These are phyloP conservation scores for Epsilonema sp. DNA, from an alignment of 2,888 invertebrate species.

Conservation along the genomic window DNA sequence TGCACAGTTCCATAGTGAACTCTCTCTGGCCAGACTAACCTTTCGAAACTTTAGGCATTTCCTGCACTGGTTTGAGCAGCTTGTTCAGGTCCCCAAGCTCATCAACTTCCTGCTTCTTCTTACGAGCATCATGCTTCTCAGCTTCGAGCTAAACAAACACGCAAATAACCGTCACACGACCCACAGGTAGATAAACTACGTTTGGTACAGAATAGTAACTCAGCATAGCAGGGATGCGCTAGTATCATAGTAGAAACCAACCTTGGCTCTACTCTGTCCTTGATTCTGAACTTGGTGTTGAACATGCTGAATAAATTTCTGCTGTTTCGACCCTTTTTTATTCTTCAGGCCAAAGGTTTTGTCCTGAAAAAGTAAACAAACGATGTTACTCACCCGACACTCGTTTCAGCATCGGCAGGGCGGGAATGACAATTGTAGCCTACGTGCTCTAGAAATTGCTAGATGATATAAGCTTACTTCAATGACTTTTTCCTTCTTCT, in stretches of 20 bases:
- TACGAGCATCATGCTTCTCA: conserved; percentile 51
- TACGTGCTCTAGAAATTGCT: not conserved
- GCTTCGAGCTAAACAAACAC: conserved; percentile 13
- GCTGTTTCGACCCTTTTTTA: conserved; percentile 94
- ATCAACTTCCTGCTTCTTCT: conserved; percentile 46
- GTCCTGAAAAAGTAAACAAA: conserved; percentile 45
- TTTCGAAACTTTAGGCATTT: conserved; percentile 80
- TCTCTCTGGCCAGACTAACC: conserved; percentile 45
- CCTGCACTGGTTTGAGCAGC: conserved; percentile 63
- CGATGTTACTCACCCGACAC: too few species aligned
- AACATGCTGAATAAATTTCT: conserved; percentile 92
- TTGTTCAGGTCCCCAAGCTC: conserved; percentile 59
- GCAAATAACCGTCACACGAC: not conserved
- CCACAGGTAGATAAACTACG: not conserved
- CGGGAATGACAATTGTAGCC: too few species aligned
- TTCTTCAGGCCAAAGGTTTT: conserved; percentile 98
- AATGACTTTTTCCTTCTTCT: conserved; percentile 93
- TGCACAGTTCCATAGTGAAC: too few species aligned
- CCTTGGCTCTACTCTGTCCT: conserved; percentile 38
- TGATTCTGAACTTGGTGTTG: conserved; percentile 84
- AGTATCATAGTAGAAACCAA: conserved; percentile 31
- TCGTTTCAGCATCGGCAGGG: too few species aligned
- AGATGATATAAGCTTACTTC: too few species aligned
- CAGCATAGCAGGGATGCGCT: not conserved
- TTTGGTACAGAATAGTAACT: not conserved